A percentile compares a stretch with the other conserved stretches of the same genome.
Evolutionary conservation across 1,140 invertebrate genomes (phyloP).

Genomic region (Eriocheir sinensis): DNA sequence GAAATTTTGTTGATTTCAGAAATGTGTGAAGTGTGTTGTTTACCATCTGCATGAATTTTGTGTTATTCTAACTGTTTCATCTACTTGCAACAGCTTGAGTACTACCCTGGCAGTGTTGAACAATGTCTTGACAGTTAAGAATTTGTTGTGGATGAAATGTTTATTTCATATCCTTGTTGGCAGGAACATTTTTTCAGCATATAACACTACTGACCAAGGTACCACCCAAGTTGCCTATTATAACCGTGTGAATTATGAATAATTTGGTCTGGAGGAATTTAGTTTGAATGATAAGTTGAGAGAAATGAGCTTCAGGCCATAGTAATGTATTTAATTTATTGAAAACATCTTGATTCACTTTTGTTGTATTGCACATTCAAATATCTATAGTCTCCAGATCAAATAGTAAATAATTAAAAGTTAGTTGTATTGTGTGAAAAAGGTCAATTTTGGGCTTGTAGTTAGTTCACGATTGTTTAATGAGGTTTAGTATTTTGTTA

Average conservation of each 20-base stretch:
- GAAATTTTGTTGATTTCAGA: conserved; percentile 26
- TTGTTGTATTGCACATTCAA: not conserved
- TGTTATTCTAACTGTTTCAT: conserved; percentile 18
- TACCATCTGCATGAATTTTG: conserved; percentile 46
- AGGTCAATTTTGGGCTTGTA: conserved; percentile 70
- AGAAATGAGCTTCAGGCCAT: not conserved
- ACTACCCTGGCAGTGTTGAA: not conserved
- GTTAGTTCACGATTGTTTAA: conserved; percentile 43
- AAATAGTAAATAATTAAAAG: conserved; percentile 52
- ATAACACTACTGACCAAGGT: conserved; percentile 49
- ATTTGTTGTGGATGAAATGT: not conserved
- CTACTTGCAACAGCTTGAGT: conserved; percentile 3
- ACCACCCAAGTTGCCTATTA: conserved; percentile 29
- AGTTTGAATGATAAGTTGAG: not conserved
- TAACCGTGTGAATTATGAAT: conserved; percentile 27
- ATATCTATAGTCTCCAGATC: conserved; percentile 49
- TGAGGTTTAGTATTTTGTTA: conserved; percentile 35
- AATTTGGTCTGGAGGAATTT: conserved; percentile 60
- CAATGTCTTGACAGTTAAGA: conserved; percentile 5
- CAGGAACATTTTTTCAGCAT: not conserved
- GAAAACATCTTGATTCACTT: not conserved
- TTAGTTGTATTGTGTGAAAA: conserved; percentile 35
- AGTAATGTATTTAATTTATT: not conserved
- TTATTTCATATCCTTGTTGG: not conserved
- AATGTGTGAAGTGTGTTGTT: conserved; percentile 45